phyloP scores from a whole-genome alignment of 2,888 invertebrate genomes.

The Scotopteryx bipunctaria region DNA sequence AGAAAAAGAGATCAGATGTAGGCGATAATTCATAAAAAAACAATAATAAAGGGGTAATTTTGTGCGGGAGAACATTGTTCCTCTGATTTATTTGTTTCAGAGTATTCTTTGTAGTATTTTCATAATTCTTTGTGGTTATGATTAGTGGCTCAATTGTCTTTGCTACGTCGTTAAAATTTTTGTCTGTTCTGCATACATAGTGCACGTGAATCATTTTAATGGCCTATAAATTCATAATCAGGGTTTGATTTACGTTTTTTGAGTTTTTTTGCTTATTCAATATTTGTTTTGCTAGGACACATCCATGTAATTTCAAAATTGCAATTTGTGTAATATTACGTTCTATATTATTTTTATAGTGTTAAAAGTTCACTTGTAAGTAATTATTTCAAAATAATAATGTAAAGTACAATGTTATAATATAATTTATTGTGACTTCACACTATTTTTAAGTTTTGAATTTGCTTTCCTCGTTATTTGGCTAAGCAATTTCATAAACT shows the following conservation, averaged over 20 bases:
- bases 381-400: no score
- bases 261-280: slow-evolving; percentile 2
- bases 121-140: slow-evolving; percentile 38
- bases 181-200: slow-evolving; percentile 29
- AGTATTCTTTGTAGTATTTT: slow-evolving; percentile 37
- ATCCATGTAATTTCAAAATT: not conserved
- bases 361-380: no score
- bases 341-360: no score
- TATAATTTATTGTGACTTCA: no score
- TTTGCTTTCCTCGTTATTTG: no score
- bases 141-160: slow-evolving; percentile 39
- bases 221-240: slow-evolving; percentile 30
- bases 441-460: no score
- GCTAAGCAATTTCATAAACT: no score
- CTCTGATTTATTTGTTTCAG: slow-evolving; percentile 58
- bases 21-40: slow-evolving; percentile 76
- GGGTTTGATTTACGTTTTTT: slow-evolving; percentile 19
- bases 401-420: no score
- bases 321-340: no score
- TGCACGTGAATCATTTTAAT: slow-evolving; percentile 36
- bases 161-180: slow-evolving; percentile 33
- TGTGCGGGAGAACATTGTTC: slow-evolving; percentile 60
- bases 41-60: slow-evolving; percentile 69
- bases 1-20: slow-evolving; percentile 68
- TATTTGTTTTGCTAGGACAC: not conserved